These are phyloP conservation scores for Cecidostiba fungosa DNA, from an alignment of 2,888 invertebrate species.

Conservation along the genomic window DNA sequence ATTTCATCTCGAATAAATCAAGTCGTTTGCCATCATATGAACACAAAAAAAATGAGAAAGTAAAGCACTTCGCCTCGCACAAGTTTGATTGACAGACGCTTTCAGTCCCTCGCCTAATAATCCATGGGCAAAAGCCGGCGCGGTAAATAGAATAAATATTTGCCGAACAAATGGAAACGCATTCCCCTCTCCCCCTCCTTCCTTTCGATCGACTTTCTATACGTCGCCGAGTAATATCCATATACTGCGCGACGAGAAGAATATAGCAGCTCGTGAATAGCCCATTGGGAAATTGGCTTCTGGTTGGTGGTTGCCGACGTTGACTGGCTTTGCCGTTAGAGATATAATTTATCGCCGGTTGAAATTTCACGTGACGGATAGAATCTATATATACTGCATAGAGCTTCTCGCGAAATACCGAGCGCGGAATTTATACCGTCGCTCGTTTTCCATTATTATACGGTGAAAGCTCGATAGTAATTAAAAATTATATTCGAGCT, in stretches of 20 bases:
- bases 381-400: background rate
- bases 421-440: background rate
- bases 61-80: background rate
- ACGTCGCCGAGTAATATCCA: background rate
- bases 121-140: background rate
- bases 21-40: background rate
- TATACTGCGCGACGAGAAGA: constrained; percentile 10
- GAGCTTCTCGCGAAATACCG: background rate
- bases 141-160: constrained; percentile 37
- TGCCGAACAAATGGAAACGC: constrained; percentile 35
- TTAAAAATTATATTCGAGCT: too few relatives aligned
- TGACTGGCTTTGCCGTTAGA: background rate
- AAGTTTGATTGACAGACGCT: constrained; percentile 9
- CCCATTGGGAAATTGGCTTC: constrained; percentile 47
- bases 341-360: constrained; percentile 37
- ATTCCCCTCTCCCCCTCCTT: background rate
- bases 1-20: background rate
- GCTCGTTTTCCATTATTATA: constrained; percentile 15
- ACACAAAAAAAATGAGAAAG: background rate
- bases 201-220: constrained; percentile 16
- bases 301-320: constrained; percentile 13
- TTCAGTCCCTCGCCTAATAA: background rate
- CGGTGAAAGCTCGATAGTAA: background rate
- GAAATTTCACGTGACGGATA: constrained; percentile 30
- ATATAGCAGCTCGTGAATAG: constrained; percentile 20